A percentile compares a stretch with the other conserved stretches of the same genome.
These are phyloP conservation scores for Drosophila auraria DNA, from an alignment of 1,140 invertebrate species.

Conservation along the genomic window DNA sequence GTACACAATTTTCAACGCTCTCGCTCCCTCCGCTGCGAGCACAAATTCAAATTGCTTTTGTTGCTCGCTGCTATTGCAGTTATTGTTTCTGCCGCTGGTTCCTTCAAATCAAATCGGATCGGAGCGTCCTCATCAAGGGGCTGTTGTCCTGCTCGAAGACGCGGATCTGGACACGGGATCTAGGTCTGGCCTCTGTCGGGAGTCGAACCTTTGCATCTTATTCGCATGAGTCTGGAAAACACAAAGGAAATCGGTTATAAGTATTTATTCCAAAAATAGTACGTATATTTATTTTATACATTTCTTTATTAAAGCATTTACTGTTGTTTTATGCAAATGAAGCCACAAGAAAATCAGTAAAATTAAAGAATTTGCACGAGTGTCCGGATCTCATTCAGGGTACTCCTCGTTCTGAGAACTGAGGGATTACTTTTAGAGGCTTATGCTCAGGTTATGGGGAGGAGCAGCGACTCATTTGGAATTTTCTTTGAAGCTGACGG, in stretches of 20 bases:
- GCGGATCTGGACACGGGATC: conserved; percentile 32
- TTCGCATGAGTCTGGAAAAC: conserved; percentile 52
- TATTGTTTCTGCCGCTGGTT: conserved; percentile 54
- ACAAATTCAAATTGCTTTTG: conserved; percentile 78
- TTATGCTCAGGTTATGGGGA: conserved; percentile 7
- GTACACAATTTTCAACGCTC: conserved; percentile 68
- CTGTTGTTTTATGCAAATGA: background rate
- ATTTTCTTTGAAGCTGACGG: conserved; percentile 57
- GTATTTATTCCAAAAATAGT: too few relatives aligned
- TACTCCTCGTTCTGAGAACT: background rate
- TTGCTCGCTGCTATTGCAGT: conserved; percentile 53
- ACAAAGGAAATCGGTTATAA: background rate
- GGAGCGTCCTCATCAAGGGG: conserved; percentile 27
- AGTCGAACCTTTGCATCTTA: conserved; percentile 57
- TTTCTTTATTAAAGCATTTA: background rate
- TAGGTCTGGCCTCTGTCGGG: conserved; percentile 45
- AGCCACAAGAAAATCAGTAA: background rate
- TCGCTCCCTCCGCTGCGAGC: conserved; percentile 20
- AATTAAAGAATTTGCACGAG: conserved; percentile 7
- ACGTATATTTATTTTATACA: too few relatives aligned
- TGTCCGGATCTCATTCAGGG: background rate
- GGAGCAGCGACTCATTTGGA: conserved; percentile 38
- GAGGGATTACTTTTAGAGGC: conserved; percentile 10
- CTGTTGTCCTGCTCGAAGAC: conserved; percentile 14
- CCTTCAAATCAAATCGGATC: conserved; percentile 67